Evolutionary conservation across 2,888 invertebrate species (phyloP).

Genomic region (Diaperis boleti): DNA sequence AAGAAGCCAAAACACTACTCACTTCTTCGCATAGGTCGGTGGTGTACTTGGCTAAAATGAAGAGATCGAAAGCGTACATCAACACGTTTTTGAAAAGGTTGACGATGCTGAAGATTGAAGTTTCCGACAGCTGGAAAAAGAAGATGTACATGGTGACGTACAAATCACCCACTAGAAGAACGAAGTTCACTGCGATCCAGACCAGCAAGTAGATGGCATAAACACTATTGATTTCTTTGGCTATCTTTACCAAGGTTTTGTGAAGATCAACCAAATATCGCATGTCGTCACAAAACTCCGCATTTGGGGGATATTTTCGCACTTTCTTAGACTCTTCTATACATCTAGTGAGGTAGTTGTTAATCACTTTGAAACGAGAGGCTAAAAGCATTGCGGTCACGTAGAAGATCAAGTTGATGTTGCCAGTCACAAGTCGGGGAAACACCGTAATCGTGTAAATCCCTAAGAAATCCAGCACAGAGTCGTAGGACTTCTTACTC

Average conservation of each 20-base stretch:
- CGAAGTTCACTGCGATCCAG: conserved; percentile 28
- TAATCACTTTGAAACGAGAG: not conserved
- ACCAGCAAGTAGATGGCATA: conserved; percentile 23
- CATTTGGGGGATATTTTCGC: not conserved
- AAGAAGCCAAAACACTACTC: not conserved
- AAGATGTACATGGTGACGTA: conserved; percentile 23
- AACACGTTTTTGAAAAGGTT: not conserved
- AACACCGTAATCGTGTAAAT: not conserved
- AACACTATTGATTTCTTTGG: not conserved
- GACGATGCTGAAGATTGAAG: not conserved
- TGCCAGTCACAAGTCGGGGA: not conserved
- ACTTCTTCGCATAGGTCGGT: conserved; percentile 6
- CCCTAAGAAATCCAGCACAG: not conserved
- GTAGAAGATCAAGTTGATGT: conserved; percentile 6
- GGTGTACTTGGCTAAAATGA: not conserved
- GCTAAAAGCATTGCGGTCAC: not conserved
- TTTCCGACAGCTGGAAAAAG: conserved; percentile 17
- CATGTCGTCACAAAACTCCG: not conserved
- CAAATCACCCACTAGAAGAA: conserved; percentile 34
- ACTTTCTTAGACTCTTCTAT: not conserved
- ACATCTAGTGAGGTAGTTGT: not conserved
- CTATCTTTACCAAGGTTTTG: conserved; percentile 4
- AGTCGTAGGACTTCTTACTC: not conserved
- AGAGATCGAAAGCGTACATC: conserved; percentile 6
- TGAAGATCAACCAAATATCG: not conserved